Percentiles rank a stretch among this genome's conserved stretches.
Conservation (phyloP, 2,888 invertebrate genomes). For the Himalopsyche kuldschensis region DNA sequence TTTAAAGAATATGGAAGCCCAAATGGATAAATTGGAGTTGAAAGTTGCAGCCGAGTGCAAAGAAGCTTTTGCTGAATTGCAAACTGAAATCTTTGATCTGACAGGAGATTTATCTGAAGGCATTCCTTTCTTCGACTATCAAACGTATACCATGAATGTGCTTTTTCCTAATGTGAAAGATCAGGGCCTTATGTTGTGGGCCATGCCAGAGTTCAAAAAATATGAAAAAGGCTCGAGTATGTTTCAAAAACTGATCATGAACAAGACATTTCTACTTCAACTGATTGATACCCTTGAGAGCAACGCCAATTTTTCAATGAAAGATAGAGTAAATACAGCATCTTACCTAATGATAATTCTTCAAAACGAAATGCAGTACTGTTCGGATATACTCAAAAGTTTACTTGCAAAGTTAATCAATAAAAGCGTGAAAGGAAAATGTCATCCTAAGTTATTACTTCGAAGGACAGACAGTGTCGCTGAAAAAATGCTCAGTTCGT, state of each 20-base stretch:
- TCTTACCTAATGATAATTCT: conserved; percentile 98
- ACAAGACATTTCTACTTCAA: conserved; percentile 94
- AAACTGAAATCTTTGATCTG: conserved; percentile 96
- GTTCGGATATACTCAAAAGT: conserved; percentile 98
- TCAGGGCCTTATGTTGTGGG: conserved; percentile 93
- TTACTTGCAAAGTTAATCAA: conserved; percentile 95
- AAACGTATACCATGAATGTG: conserved; percentile 97
- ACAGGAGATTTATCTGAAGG: conserved; percentile 93
- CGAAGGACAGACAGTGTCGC: conserved; percentile 97
- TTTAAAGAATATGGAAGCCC: conserved; percentile 98
- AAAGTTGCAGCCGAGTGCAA: conserved; percentile 97
- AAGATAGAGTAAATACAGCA: conserved; percentile 96
- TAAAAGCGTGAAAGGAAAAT: conserved; percentile 97
- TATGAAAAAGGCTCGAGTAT: conserved; percentile 92
- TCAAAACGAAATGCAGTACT: conserved; percentile 98
- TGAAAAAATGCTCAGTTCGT: conserved; percentile 99
- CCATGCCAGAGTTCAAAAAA: conserved; percentile 82
- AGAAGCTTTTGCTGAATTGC: conserved; percentile 94
- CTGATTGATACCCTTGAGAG: conserved; percentile 97
- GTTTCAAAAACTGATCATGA: conserved; percentile 95
- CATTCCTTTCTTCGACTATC: conserved; percentile 97
- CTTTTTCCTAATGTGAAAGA: conserved; percentile 96
- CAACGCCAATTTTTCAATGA: conserved; percentile 92
- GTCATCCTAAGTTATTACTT: conserved; percentile 90
- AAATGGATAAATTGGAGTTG: conserved; percentile 96